phyloP scores from a whole-genome alignment of 2,888 invertebrate genomes.

The Andrena trimmerana region DNA sequence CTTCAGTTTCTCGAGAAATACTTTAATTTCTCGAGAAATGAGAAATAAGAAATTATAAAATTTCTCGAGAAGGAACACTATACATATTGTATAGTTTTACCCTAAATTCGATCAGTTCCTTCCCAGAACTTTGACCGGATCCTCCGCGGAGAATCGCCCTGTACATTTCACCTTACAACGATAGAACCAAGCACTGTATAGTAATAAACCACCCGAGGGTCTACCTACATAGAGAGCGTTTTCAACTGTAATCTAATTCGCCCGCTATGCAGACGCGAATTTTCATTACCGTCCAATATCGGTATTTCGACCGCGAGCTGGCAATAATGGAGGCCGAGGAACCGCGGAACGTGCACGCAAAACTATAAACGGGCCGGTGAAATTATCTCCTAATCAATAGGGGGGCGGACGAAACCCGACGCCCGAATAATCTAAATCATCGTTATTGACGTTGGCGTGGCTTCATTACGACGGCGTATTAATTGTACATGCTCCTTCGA shows the following conservation, averaged over 20 bases:
- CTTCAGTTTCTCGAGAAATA: no score
- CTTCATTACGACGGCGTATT: not conserved
- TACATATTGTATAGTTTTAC: no score
- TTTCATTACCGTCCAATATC: conserved; percentile 49
- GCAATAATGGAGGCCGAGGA: conserved; percentile 45
- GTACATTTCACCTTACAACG: not conserved
- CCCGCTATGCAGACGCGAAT: conserved; percentile 5
- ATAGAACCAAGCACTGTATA: no score
- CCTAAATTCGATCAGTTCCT: no score
- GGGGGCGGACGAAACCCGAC: conserved; percentile 17
- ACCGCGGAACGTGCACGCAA: conserved; percentile 32
- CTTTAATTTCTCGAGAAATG: no score
- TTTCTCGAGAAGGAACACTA: no score
- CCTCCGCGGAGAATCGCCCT: not conserved
- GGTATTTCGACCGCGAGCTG: conserved; percentile 26
- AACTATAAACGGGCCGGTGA: conserved; percentile 29
- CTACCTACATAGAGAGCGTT: not conserved
- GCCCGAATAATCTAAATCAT: conserved; percentile 43
- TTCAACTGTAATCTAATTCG: conserved; percentile 23
- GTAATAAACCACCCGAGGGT: not conserved
- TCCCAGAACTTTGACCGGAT: not conserved
- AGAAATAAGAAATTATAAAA: no score
- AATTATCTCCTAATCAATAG: conserved; percentile 44
- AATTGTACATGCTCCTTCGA: not conserved
- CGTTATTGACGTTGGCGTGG: conserved; percentile 10